These are phyloP conservation scores for Caenorhabditis sp. DNA, from an alignment of 2,888 invertebrate species.

Conservation along the genomic window DNA sequence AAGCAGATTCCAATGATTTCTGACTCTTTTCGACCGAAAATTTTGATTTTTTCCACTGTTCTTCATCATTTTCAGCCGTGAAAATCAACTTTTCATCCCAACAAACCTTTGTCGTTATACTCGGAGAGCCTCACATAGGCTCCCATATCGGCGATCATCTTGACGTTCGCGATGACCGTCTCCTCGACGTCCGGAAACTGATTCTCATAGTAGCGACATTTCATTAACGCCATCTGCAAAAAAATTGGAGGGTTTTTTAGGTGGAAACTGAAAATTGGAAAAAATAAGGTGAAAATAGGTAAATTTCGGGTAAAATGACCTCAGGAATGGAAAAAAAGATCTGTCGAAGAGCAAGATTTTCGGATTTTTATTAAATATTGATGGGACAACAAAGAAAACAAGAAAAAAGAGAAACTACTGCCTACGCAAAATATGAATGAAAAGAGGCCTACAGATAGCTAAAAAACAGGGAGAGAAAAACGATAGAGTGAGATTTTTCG, in stretches of 20 bases:
- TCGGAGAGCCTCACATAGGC: constrained; percentile 98
- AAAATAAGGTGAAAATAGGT: constrained; percentile 6
- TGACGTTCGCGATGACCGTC: constrained; percentile 94
- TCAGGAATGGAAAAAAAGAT: not conserved
- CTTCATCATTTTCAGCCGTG: no score
- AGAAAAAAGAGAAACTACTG: constrained; percentile 26
- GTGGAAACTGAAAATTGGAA: not conserved
- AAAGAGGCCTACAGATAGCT: no score
- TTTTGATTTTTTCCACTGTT: not conserved
- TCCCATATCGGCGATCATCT: constrained; percentile 99
- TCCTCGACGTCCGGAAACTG: constrained; percentile 99
- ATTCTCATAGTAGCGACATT: constrained; percentile 97
- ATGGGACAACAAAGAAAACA: constrained; percentile 41
- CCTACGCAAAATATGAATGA: constrained; percentile 45
- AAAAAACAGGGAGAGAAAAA: constrained; percentile 12
- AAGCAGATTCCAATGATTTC: not conserved
- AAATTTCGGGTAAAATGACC: not conserved
- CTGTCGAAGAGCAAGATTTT: no score
- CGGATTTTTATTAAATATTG: constrained; percentile 35
- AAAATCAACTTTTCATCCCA: not conserved
- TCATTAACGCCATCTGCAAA: constrained; percentile 90
- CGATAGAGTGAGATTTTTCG: constrained; percentile 44
- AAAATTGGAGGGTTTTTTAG: not conserved
- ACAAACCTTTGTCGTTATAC: constrained; percentile 95
- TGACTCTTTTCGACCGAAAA: not conserved